These are phyloP conservation scores for Myotis pilosus DNA, from an alignment of 2,797 vertebrate genomes.

Conservation along the genomic window DNA sequence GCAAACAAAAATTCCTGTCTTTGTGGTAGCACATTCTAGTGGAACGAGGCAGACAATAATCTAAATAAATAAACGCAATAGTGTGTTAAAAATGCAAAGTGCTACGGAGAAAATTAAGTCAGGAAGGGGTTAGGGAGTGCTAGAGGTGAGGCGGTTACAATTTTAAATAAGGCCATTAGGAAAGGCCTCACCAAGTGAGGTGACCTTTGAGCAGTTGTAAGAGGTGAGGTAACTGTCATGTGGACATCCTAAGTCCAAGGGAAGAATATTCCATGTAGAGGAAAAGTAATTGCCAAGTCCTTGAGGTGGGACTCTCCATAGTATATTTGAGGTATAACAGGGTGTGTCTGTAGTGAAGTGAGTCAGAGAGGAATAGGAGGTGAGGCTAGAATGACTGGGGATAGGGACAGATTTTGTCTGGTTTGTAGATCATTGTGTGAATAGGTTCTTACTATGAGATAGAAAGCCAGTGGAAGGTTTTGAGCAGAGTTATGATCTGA, in stretches of 20 bases:
- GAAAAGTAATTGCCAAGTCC: background rate
- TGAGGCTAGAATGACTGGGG: background rate
- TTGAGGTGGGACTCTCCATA: background rate
- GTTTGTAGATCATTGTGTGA: background rate
- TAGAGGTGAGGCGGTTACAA: background rate
- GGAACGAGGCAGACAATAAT: background rate
- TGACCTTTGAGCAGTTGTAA: background rate
- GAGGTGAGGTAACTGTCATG: background rate
- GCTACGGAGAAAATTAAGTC: background rate
- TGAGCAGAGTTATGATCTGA: background rate
- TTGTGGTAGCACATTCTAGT: background rate
- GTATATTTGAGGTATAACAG: background rate
- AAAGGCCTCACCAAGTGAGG: background rate
- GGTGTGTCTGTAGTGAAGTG: background rate
- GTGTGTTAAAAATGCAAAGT: background rate
- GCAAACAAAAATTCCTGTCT: background rate
- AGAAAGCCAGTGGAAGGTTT: background rate
- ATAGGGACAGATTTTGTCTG: background rate
- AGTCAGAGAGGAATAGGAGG: background rate
- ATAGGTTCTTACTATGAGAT: background rate
- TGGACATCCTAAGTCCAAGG: background rate
- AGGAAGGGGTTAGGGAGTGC: background rate
- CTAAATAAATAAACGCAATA: background rate
- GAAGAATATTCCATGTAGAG: background rate
- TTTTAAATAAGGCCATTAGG: background rate